These are phyloP conservation scores for Lycopodina hypogea DNA, from an alignment of 37 sponge, comb jelly and placozoan species.

Conservation along the genomic window DNA sequence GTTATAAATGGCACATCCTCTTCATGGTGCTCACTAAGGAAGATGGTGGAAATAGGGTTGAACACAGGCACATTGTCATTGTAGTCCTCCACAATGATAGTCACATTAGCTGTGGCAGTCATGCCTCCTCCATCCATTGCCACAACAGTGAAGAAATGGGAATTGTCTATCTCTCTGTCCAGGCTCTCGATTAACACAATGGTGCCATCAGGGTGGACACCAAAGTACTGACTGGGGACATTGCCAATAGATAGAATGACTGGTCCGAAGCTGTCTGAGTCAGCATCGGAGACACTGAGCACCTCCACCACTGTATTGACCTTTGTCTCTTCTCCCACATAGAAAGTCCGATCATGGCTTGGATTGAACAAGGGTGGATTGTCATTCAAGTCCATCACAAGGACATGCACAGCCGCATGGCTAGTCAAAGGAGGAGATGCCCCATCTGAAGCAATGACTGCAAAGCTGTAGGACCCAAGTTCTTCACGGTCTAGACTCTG, in stretches of 20 bases:
- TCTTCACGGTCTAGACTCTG: conserved; percentile 46
- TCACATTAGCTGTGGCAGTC: conserved; percentile 2
- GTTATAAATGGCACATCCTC: background rate
- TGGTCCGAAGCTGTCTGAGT: conserved; percentile 45
- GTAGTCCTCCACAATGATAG: conserved; percentile 29
- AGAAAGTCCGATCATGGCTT: conserved; percentile 20
- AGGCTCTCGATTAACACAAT: conserved; percentile 23
- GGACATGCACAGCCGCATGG: conserved; percentile 7
- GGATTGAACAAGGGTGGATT: conserved; percentile 36
- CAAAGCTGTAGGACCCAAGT: conserved; percentile 17
- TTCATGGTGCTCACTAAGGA: conserved; percentile 29
- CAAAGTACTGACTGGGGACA: conserved; percentile 20
- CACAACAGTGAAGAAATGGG: conserved; percentile 26
- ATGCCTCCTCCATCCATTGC: conserved; percentile 44
- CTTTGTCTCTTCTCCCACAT: conserved; percentile 34
- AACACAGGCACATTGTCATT: conserved; percentile 57
- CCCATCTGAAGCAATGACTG: conserved; percentile 54
- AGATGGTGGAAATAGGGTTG: background rate
- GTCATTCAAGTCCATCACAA: conserved; percentile 64
- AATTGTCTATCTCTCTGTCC: conserved; percentile 37
- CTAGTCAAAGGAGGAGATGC: conserved; percentile 50
- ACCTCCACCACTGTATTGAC: conserved; percentile 27
- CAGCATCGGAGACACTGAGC: conserved; percentile 51
- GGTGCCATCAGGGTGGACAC: conserved; percentile 13
- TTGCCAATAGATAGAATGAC: conserved; percentile 23